Percentiles rank a stretch among this genome's conserved stretches.
Conservation (phyloP, 2,888 invertebrate genomes). For the Hypercompe scribonia region DNA sequence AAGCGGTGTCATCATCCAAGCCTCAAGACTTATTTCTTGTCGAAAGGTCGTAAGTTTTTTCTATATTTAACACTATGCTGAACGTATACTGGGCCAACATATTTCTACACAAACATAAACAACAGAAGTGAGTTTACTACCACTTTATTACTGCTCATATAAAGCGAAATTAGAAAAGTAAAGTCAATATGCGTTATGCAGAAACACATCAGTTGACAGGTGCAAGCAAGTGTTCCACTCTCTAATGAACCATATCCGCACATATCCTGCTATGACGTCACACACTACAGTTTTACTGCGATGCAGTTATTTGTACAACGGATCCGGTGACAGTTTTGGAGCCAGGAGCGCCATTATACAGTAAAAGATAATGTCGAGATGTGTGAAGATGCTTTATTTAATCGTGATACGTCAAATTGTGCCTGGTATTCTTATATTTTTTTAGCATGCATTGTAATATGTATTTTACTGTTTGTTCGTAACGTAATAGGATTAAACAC, state of each 20-base stretch:
- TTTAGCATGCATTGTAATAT: not conserved
- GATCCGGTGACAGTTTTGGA: not conserved
- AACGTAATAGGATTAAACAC: no score
- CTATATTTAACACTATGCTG: not conserved
- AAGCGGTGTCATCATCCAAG: not conserved
- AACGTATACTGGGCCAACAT: not conserved
- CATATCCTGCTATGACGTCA: constrained; percentile 35
- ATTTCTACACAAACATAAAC: not conserved
- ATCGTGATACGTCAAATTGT: not conserved
- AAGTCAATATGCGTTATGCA: constrained; percentile 9
- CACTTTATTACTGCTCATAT: constrained; percentile 8
- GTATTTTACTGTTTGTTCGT: no score
- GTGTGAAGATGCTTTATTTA: not conserved
- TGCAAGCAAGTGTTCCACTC: constrained; percentile 36
- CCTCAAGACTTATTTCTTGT: not conserved
- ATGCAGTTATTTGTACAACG: constrained; percentile 11
- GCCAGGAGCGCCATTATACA: not conserved
- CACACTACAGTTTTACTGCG: constrained; percentile 34
- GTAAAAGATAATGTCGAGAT: not conserved
- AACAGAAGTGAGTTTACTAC: not conserved
- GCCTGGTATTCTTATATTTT: no score
- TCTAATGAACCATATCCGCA: constrained; percentile 48
- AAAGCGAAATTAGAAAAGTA: constrained; percentile 23
- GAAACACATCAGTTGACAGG: constrained; percentile 22
- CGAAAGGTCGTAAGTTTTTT: not conserved